Evolutionary conservation across 2,888 invertebrate genomes (phyloP).

Genomic region (Rhopalosiphum nymphaeae): DNA sequence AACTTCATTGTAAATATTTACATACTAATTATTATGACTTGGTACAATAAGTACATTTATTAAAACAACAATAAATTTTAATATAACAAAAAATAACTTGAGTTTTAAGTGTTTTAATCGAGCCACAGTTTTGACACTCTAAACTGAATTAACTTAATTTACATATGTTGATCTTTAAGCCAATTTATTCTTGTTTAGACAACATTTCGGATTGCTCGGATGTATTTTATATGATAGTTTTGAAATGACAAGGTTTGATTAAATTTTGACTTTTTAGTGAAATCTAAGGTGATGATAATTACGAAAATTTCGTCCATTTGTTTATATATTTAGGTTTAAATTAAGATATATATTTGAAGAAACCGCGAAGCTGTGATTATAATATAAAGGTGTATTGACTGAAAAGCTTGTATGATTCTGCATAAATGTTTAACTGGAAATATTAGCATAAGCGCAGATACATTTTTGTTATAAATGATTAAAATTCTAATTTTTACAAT

Average conservation of each 20-base stretch:
- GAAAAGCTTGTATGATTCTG: neutral
- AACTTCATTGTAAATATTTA: neutral
- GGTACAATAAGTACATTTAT: neutral
- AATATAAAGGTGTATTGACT: neutral
- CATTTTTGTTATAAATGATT: neutral
- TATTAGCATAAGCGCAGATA: no score
- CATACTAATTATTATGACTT: neutral
- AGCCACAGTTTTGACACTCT: neutral
- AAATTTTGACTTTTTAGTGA: neutral
- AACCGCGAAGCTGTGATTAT: neutral
- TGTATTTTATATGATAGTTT: neutral
- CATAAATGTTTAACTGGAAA: no score
- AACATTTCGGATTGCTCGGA: neutral
- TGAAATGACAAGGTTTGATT: neutral
- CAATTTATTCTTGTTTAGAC: neutral
- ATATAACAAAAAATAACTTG: neutral
- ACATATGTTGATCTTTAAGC: neutral
- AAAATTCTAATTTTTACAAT: neutral
- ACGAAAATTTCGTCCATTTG: neutral
- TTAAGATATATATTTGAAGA: neutral
- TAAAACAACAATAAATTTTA: neutral
- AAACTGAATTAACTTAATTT: neutral
- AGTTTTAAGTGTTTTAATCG: neutral
- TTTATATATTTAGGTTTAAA: neutral
- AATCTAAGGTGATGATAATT: neutral